Percentiles rank a stretch among this genome's conserved stretches.
Conservation (phyloP, 2,888 invertebrate genomes). For the Halictus ligatus region DNA sequence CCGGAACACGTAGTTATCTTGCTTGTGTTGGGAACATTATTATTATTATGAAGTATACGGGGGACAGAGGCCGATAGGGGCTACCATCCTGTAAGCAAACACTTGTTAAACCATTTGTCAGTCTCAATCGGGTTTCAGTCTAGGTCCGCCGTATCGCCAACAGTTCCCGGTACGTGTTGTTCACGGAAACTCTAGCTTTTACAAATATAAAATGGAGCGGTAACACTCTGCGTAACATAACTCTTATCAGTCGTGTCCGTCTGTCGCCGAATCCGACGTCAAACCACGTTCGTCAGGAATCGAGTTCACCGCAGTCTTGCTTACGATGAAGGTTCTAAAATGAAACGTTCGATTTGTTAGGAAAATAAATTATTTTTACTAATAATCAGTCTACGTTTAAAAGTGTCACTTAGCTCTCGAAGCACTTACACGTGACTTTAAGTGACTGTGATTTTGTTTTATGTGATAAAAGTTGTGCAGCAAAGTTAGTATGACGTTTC, state of each 20-base stretch:
- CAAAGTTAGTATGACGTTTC: not conserved
- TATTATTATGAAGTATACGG: slow-evolving; percentile 54
- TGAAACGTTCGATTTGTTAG: not conserved
- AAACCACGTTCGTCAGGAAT: not conserved
- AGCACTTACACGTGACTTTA: not conserved
- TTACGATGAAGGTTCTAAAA: not conserved
- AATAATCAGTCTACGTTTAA: not conserved
- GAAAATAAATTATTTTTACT: not conserved
- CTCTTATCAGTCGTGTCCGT: not conserved
- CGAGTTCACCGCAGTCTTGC: slow-evolving; percentile 3
- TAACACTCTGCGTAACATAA: not conserved
- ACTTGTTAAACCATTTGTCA: slow-evolving; percentile 45
- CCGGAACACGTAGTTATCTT: slow-evolving; percentile 59
- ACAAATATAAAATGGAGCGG: not conserved
- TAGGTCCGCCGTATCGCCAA: slow-evolving; percentile 36
- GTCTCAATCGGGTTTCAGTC: slow-evolving; percentile 53
- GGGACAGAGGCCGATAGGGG: slow-evolving; percentile 61
- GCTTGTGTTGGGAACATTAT: slow-evolving; percentile 53
- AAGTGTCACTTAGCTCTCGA: not conserved
- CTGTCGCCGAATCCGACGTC: not conserved
- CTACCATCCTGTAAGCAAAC: slow-evolving; percentile 48
- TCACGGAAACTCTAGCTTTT: not conserved
- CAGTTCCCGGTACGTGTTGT: slow-evolving; percentile 36
- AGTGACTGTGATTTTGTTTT: not conserved
- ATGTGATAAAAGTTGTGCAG: not conserved